These are phyloP conservation scores for Batillaria attramentaria DNA, from an alignment of 1,140 invertebrate species.

Conservation along the genomic window DNA sequence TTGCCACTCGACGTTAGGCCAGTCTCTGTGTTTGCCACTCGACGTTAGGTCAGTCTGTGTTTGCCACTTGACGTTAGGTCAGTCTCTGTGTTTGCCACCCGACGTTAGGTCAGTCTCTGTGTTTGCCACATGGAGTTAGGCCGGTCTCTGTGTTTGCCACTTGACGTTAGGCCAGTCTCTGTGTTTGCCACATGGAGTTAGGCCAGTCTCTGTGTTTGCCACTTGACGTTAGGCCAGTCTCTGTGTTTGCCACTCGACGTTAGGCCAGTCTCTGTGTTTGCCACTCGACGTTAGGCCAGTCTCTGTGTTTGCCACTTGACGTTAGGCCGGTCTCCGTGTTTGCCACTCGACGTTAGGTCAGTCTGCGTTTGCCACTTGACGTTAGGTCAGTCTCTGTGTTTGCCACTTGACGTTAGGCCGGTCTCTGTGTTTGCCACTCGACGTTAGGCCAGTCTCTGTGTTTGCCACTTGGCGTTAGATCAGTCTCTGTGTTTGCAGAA, in stretches of 20 bases:
- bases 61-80: background rate
- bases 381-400: background rate
- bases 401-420: background rate
- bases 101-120: background rate
- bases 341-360: background rate
- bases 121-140: background rate
- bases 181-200: background rate
- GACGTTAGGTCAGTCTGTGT: too few relatives aligned
- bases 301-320: background rate
- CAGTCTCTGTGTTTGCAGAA: slow-evolving; percentile 49
- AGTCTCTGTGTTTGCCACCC: background rate
- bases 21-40: background rate
- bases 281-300: background rate
- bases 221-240: too few relatives aligned
- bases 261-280: background rate
- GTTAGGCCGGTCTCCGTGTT: background rate
- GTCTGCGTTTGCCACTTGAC: background rate
- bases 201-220: background rate
- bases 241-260: background rate
- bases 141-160: background rate
- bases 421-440: background rate
- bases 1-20: background rate
- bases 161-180: background rate
- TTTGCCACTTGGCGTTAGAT: too few relatives aligned
- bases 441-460: too few relatives aligned